phyloP scores from a whole-genome alignment of 2,113 vertebrate species.

The Chaetops frenatus region DNA sequence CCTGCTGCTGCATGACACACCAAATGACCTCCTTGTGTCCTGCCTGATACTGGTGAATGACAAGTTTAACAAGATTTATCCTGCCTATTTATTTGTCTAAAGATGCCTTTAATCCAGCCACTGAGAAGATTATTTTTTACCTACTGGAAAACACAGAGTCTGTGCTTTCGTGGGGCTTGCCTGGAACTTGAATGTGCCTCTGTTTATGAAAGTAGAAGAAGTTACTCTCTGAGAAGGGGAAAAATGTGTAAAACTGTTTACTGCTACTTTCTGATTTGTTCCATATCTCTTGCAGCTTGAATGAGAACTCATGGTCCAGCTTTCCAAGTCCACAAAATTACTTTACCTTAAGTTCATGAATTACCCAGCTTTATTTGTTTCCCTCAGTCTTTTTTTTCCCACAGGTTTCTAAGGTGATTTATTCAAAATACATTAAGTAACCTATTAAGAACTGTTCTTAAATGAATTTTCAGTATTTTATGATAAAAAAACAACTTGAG shows the following conservation, averaged over 20 bases:
- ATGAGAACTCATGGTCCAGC: background rate
- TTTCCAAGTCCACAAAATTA: constrained; percentile 23
- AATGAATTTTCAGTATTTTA: background rate
- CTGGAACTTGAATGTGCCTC: background rate
- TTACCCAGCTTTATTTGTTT: background rate
- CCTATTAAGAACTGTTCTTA: background rate
- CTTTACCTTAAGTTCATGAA: background rate
- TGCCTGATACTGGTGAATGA: accelerated
- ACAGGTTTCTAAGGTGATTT: background rate
- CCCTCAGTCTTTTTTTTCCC: background rate
- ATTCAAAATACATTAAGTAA: background rate
- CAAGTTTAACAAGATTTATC: background rate
- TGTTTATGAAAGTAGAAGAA: background rate
- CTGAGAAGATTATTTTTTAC: background rate
- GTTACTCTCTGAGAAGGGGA: background rate
- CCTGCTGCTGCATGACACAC: accelerated
- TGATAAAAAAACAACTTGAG: background rate
- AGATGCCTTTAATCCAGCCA: background rate
- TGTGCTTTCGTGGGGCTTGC: accelerated
- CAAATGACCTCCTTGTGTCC: background rate
- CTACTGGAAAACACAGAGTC: background rate
- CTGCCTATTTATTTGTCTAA: background rate
- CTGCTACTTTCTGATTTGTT: background rate
- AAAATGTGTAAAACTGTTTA: background rate
- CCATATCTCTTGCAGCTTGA: background rate